A percentile compares a stretch with the other conserved stretches of the same genome.
These are phyloP conservation scores for Oryzias javanicus DNA, from an alignment of 2,113 vertebrate genomes.

Conservation along the genomic window DNA sequence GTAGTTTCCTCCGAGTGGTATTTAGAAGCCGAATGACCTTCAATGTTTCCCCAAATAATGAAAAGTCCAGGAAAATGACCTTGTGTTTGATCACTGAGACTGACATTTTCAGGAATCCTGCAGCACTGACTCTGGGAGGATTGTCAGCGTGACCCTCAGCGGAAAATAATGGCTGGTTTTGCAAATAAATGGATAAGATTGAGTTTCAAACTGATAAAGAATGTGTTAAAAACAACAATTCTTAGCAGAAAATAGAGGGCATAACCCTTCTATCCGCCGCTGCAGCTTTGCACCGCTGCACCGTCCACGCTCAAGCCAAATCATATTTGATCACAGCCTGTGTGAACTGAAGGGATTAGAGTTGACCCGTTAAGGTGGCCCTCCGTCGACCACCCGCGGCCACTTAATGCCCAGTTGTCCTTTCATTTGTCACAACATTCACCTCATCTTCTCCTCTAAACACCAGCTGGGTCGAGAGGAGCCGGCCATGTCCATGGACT, in stretches of 20 bases:
- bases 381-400: neutral
- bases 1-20: neutral
- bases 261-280: neutral
- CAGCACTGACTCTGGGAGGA: no score
- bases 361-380: neutral
- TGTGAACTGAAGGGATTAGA: neutral
- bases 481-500: constrained; percentile 99
- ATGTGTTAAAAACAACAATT: constrained; percentile 8
- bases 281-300: neutral
- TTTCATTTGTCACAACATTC: neutral
- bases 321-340: neutral
- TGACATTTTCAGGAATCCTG: no score
- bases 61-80: neutral
- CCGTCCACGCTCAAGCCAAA: neutral
- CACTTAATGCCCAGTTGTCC: neutral
- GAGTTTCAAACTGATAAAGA: constrained; percentile 1
- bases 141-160: neutral
- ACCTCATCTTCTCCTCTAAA: neutral
- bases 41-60: neutral
- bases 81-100: neutral
- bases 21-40: neutral
- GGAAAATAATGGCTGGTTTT: neutral
- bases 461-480: constrained; percentile 94
- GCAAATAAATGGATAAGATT: constrained; percentile 8
- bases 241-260: constrained; percentile 9